These are phyloP conservation scores for Chelidonichthys spinosus DNA, from an alignment of 2,797 vertebrate genomes.

Conservation along the genomic window DNA sequence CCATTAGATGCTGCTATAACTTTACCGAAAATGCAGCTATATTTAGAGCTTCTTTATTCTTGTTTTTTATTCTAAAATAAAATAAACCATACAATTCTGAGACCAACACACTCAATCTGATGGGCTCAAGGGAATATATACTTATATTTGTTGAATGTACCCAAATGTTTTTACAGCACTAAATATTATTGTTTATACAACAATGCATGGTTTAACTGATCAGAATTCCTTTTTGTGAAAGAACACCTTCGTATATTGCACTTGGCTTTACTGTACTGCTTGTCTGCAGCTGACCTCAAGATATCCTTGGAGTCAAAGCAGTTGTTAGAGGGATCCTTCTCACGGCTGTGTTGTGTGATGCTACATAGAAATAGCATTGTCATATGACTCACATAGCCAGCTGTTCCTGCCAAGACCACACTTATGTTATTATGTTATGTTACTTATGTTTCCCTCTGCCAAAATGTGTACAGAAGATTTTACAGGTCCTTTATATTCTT, in stretches of 20 bases:
- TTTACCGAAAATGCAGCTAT: not conserved
- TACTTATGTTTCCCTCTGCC: constrained; percentile 34
- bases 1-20: not conserved
- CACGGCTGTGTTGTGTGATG: constrained; percentile 20
- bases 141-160: not conserved
- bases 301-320: constrained; percentile 31
- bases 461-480: constrained; percentile 18
- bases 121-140: constrained; percentile 1
- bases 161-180: not conserved
- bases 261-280: not conserved
- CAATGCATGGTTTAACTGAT: not conserved
- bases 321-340: constrained; percentile 24
- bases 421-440: constrained; percentile 63
- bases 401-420: constrained; percentile 20
- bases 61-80: constrained; percentile 11
- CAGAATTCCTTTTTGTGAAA: not conserved
- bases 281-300: constrained; percentile 23
- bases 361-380: constrained; percentile 45
- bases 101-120: not conserved
- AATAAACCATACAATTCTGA: too few relatives aligned
- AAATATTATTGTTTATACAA: not conserved
- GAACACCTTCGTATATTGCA: not conserved
- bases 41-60: constrained; percentile 17
- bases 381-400: constrained; percentile 51
- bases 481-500: constrained; percentile 48